Conservation (phyloP, 1,140 invertebrate species). For the Bombus sylvicola region DNA sequence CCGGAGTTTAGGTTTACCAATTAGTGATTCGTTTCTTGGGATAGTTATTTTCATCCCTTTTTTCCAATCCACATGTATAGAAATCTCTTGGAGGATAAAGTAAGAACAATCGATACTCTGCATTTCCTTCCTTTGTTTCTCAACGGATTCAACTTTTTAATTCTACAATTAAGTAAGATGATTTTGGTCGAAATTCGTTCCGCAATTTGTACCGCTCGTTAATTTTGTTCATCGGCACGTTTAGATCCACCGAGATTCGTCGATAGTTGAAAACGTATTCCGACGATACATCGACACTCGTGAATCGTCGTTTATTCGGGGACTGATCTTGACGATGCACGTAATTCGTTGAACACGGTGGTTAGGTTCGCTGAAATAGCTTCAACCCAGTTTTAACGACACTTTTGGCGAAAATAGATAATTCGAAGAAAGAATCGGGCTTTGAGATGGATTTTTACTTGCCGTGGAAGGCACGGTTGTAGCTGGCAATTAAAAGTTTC, state of each 20-base stretch:
- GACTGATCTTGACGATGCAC: background rate
- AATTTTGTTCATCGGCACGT: background rate
- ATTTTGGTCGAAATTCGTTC: background rate
- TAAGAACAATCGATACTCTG: too few relatives aligned
- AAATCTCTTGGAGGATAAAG: too few relatives aligned
- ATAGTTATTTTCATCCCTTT: background rate
- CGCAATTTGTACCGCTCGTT: background rate
- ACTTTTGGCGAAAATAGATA: background rate
- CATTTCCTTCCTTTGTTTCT: too few relatives aligned
- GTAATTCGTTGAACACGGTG: background rate
- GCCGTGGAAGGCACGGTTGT: too few relatives aligned
- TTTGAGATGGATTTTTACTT: too few relatives aligned
- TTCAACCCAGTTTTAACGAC: background rate
- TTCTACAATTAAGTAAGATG: too few relatives aligned
- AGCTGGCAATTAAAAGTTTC: conserved; percentile 40
- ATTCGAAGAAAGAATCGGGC: background rate
- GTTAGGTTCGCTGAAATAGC: background rate
- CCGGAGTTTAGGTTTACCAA: background rate
- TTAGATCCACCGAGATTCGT: background rate
- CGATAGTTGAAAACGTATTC: background rate
- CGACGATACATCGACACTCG: background rate
- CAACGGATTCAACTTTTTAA: too few relatives aligned
- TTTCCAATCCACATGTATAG: background rate
- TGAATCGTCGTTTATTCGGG: background rate
- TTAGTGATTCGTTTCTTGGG: background rate